Base-by-base conservation (phyloP, 2,888 invertebrate species). In the Euplexia lucipara region DNA sequence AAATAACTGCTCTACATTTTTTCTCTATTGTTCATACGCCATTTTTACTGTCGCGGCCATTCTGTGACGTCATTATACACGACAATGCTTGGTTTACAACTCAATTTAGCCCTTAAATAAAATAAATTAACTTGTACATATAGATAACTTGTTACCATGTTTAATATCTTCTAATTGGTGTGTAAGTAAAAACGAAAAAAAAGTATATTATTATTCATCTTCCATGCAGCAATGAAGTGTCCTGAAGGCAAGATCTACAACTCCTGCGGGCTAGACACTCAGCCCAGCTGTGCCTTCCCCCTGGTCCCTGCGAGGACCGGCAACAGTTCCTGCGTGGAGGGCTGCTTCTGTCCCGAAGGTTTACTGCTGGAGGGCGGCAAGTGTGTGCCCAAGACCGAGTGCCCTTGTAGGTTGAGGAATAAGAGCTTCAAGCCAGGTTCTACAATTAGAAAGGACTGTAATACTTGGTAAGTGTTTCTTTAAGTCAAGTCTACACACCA, bases 341-440 rank as follows among this genome's bases (percentile, higher is more conserved):
- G 99, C 0, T 99, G 99, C 88, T 98, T 97, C 93, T 99, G 99
- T 87, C 98, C 98, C 0, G 93, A 96, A 16, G 98, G 98, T 0
- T 96, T 97, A 0, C 96, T 98, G 1, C 93, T 98, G 8, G 97
- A 98, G 77, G 96, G 97, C 3, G 97, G 97, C n/a, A 95, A 96
- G 37, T 99, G 99, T 84, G 96, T 98, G 44, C 93, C 95, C 0
- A 95, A 94, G 20, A 96, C 96, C 8, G 94, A 97, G 62, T 99
- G 99, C 83, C 98, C 99, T 0, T 99, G 99, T 80, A 95, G 96
- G 26, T 94, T 97, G 73, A 96, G 97, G 59, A 97, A 97, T 20
- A 97, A 97, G 86, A 95, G 93, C 49, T 98, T 98, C 84, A 93
- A 96, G 41, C 96, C 98, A 0, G 98, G 98, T 0, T 90, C 96